Percentiles rank a stretch among this genome's conserved stretches.
Conservation (phyloP, 2,888 invertebrate species). For the Metalampra italica region DNA sequence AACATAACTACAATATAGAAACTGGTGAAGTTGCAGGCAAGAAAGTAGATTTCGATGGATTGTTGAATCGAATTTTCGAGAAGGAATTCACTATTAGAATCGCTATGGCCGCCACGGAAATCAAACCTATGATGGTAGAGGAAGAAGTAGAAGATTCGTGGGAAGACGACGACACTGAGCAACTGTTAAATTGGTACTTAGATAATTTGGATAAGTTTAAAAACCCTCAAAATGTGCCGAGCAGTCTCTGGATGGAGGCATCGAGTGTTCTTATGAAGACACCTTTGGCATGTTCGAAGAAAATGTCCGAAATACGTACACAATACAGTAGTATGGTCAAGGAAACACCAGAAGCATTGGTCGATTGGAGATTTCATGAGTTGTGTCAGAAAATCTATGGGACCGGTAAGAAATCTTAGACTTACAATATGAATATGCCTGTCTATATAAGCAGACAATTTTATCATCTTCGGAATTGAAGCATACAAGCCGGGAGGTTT, state of each 20-base stretch:
- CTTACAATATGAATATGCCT: no score
- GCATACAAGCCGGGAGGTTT: no score
- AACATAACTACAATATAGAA: conserved; percentile 42
- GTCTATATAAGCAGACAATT: no score
- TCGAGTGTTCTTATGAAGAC: conserved; percentile 52
- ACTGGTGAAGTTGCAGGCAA: conserved; percentile 22
- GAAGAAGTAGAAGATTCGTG: conserved; percentile 35
- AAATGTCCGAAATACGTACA: conserved; percentile 62
- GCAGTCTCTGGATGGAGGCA: conserved; percentile 63
- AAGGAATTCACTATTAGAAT: conserved; percentile 43
- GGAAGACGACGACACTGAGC: conserved; percentile 53
- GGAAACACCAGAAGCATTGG: conserved; percentile 42
- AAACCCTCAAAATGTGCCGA: conserved; percentile 59
- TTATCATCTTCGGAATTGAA: no score
- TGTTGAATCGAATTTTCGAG: conserved; percentile 42
- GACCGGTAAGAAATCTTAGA: conserved; percentile 46
- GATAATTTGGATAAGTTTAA: conserved; percentile 67
- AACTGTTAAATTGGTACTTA: conserved; percentile 59
- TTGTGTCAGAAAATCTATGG: conserved; percentile 70
- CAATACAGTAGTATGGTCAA: conserved; percentile 59
- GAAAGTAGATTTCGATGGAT: conserved; percentile 26
- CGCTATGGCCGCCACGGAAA: conserved; percentile 31
- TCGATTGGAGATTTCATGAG: conserved; percentile 52
- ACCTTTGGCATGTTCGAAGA: conserved; percentile 59
- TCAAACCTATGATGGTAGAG: conserved; percentile 23